A percentile compares a stretch with the other conserved stretches of the same genome.
Conservation (phyloP, 2,888 invertebrate genomes). For the Cerastis rubricosa region DNA sequence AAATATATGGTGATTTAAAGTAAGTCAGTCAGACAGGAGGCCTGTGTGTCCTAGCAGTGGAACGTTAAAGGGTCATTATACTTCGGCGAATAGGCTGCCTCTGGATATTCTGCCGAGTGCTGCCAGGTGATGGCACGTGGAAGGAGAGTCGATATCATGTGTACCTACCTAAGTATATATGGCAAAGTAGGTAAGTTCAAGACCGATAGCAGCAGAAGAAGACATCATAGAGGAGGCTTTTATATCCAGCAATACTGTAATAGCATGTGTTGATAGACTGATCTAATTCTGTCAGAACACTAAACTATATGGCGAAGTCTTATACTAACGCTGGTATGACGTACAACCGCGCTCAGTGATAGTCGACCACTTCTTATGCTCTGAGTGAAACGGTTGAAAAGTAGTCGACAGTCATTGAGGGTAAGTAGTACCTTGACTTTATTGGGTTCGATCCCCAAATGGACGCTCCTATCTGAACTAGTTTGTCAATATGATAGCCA, state of each 20-base stretch:
- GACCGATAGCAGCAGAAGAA: neutral
- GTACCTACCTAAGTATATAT: constrained; percentile 28
- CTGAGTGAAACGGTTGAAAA: neutral
- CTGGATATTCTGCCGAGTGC: neutral
- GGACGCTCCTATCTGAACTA: too few species aligned
- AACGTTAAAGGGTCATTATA: neutral
- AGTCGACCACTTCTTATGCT: neutral
- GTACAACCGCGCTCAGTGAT: neutral
- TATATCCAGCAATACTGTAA: neutral
- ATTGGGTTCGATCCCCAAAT: constrained; percentile 12
- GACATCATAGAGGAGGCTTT: neutral
- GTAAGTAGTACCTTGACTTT: neutral
- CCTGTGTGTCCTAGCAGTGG: neutral
- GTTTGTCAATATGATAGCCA: neutral
- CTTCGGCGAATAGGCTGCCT: neutral
- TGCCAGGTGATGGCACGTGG: neutral
- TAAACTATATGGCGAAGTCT: neutral
- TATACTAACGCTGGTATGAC: neutral
- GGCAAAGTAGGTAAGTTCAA: neutral
- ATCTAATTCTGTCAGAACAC: too few species aligned
- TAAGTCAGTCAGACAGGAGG: neutral
- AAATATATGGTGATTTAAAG: neutral
- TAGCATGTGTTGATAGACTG: neutral
- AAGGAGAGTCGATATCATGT: too few species aligned
- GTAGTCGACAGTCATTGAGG: neutral